Evolutionary conservation across 1,140 invertebrate genomes (phyloP).

Genomic region (Listronotus oregonensis): DNA sequence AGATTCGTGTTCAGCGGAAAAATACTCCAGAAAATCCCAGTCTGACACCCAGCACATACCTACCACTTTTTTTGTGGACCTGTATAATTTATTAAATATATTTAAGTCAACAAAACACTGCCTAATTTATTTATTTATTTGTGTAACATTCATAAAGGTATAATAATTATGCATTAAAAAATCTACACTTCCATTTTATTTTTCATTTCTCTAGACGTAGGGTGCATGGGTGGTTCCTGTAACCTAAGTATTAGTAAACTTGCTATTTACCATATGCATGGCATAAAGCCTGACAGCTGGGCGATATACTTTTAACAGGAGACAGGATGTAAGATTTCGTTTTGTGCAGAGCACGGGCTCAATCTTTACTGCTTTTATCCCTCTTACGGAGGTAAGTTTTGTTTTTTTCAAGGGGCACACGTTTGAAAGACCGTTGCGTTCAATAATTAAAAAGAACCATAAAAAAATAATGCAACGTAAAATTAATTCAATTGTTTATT

Average conservation of each 20-base stretch:
- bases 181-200: neutral
- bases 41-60: too few species aligned
- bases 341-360: constrained; percentile 23
- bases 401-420: too few species aligned
- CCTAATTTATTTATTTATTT: too few species aligned
- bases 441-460: neutral
- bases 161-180: too few species aligned
- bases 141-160: too few species aligned
- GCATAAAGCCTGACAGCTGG: constrained; percentile 18
- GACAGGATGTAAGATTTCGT: constrained; percentile 17
- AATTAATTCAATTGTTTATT: too few species aligned
- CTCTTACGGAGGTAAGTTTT: neutral
- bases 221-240: neutral
- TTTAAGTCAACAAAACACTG: too few species aligned
- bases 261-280: constrained; percentile 10
- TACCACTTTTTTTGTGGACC: too few species aligned
- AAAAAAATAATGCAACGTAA: neutral
- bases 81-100: too few species aligned
- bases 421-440: neutral
- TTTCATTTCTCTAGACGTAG: neutral
- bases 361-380: neutral
- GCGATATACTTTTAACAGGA: constrained; percentile 8
- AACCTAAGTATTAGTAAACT: neutral
- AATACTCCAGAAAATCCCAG: too few species aligned
- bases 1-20: too few species aligned